Evolutionary conservation across 2,797 vertebrate species (phyloP).

Genomic region (Sardinella longiceps): DNA sequence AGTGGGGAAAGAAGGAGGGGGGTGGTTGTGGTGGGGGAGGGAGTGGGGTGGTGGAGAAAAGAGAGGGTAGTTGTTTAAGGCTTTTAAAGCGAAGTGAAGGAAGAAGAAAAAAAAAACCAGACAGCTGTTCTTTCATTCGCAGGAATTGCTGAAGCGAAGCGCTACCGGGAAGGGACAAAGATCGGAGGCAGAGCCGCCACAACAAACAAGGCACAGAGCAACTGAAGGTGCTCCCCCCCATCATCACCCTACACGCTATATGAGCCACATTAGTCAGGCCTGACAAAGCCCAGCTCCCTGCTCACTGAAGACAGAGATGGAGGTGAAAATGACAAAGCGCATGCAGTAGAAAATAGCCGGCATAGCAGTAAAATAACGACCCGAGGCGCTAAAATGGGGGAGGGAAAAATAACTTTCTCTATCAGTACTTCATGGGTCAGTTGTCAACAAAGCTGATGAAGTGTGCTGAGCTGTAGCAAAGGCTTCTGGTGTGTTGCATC

Average conservation of each 20-base stretch:
- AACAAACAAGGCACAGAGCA: slow-evolving; percentile 61
- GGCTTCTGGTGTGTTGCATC: not conserved
- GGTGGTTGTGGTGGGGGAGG: not conserved
- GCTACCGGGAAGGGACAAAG: not conserved
- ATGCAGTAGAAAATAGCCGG: slow-evolving; percentile 32
- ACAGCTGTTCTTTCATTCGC: slow-evolving; percentile 66
- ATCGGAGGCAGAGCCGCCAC: slow-evolving; percentile 49
- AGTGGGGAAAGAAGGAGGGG: not conserved
- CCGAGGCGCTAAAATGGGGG: slow-evolving; percentile 25
- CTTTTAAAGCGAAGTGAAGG: not conserved
- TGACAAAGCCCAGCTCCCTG: slow-evolving; percentile 62
- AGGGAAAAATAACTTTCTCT: slow-evolving; percentile 30
- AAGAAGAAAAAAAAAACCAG: slow-evolving; percentile 48
- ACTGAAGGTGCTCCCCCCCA: slow-evolving; percentile 66
- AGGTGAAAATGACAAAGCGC: slow-evolving; percentile 29
- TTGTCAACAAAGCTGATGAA: slow-evolving; percentile 37
- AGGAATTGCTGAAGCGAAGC: slow-evolving; percentile 53
- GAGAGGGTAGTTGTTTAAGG: slow-evolving; percentile 28
- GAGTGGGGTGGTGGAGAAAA: slow-evolving; percentile 12
- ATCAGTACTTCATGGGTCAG: slow-evolving; percentile 34
- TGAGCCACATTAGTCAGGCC: slow-evolving; percentile 70
- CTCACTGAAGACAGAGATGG: slow-evolving; percentile 58
- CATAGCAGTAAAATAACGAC: slow-evolving; percentile 22
- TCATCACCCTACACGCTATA: slow-evolving; percentile 63
- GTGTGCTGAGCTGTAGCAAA: not conserved